Percentiles rank a stretch among this genome's conserved stretches.
These are phyloP conservation scores for Papilio helenus DNA, from an alignment of 1,140 invertebrate species.

Conservation along the genomic window DNA sequence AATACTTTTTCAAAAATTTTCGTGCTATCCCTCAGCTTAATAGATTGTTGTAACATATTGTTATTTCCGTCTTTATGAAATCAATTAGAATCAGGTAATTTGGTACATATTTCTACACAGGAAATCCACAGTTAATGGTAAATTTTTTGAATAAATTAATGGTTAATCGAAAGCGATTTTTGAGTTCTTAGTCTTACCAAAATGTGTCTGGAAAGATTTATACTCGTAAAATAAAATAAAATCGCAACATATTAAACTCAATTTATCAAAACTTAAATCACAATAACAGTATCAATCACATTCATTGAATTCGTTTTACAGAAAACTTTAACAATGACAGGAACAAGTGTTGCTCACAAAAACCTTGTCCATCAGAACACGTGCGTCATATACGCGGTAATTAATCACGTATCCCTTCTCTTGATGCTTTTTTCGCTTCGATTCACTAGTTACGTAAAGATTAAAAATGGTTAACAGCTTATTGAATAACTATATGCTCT, in stretches of 20 bases:
- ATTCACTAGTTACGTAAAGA: background rate
- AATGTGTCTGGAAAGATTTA: too few species aligned
- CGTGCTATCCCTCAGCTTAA: background rate
- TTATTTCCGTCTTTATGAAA: too few species aligned
- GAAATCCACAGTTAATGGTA: too few species aligned
- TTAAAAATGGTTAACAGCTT: background rate
- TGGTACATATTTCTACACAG: background rate
- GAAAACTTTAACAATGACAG: slow-evolving; percentile 12
- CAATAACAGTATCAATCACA: slow-evolving; percentile 21
- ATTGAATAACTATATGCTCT: too few species aligned
- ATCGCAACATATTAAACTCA: background rate
- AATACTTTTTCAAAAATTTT: too few species aligned
- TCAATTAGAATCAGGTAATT: too few species aligned
- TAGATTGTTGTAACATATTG: background rate
- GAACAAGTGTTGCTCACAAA: slow-evolving; percentile 20
- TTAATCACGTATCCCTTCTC: slow-evolving; percentile 1
- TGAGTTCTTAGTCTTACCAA: too few species aligned
- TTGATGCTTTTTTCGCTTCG: background rate
- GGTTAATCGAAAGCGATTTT: too few species aligned
- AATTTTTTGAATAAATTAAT: background rate
- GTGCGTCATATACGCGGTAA: background rate
- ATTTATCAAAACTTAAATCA: background rate
- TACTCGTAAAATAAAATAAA: too few species aligned
- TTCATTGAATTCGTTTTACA: background rate
- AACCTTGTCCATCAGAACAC: background rate